phyloP scores from a whole-genome alignment of 2,888 invertebrate species.

The Brenthis ino region DNA sequence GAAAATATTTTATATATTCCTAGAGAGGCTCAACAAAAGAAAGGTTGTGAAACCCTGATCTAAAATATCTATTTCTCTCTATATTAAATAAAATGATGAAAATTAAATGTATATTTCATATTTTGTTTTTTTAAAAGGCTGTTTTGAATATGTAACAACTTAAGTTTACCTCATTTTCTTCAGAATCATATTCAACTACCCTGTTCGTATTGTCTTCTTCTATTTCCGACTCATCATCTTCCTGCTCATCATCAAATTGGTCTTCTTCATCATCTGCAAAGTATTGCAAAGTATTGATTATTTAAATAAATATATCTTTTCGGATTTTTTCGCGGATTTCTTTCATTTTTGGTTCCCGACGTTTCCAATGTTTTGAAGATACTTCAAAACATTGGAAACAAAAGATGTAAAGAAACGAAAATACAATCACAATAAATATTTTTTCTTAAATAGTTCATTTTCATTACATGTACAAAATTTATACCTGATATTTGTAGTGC shows the following conservation, averaged over 20 bases:
- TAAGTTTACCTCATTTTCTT: conserved; percentile 87
- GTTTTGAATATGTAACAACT: no score
- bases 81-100: neutral
- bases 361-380: no score
- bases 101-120: no score
- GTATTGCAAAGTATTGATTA: no score
- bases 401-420: neutral
- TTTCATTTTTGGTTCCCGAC: no score
- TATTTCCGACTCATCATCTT: conserved; percentile 54
- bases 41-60: no score
- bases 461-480: neutral
- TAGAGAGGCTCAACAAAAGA: no score
- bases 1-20: no score
- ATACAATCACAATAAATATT: neutral
- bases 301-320: no score
- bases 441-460: neutral
- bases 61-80: neutral
- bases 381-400: no score
- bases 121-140: no score
- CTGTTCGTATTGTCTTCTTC: conserved; percentile 60
- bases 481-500: conserved; percentile 65
- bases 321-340: no score
- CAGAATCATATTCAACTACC: conserved; percentile 90
- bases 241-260: conserved; percentile 48
- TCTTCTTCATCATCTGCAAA: conserved; percentile 63